Percentiles rank a stretch among this genome's conserved stretches.
phyloP scores from a whole-genome alignment of 2,113 vertebrate genomes.

The Istiophorus platypterus region DNA sequence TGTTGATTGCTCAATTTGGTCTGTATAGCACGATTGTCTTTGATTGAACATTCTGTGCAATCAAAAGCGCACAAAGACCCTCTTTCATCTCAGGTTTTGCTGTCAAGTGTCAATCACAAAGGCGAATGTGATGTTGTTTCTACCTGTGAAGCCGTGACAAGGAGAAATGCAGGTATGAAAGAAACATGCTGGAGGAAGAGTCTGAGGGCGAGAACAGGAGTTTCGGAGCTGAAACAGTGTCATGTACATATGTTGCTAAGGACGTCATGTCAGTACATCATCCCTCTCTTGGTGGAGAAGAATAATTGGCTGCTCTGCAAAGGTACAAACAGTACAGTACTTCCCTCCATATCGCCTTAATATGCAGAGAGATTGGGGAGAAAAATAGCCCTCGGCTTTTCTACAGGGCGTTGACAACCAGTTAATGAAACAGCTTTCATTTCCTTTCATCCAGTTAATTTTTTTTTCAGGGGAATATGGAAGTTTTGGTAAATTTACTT shows the following conservation, averaged over 20 bases:
- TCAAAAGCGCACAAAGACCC: constrained; percentile 34
- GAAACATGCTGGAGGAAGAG: background rate
- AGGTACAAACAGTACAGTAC: constrained; percentile 44
- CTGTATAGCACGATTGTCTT: constrained; percentile 19
- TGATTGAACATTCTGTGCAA: constrained; percentile 35
- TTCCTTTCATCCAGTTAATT: constrained; percentile 56
- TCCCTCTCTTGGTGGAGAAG: constrained; percentile 21
- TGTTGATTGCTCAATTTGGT: constrained; percentile 29
- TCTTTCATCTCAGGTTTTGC: constrained; percentile 13
- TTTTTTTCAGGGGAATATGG: constrained; percentile 22
- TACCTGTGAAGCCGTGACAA: constrained; percentile 2
- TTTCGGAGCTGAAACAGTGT: background rate
- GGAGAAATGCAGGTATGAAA: constrained; percentile 13
- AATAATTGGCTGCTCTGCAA: constrained; percentile 42
- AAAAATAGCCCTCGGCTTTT: constrained; percentile 34
- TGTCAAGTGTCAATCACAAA: constrained; percentile 40
- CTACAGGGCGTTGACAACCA: constrained; percentile 40
- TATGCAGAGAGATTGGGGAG: constrained; percentile 30
- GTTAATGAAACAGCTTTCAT: constrained; percentile 67
- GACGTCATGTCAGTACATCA: constrained; percentile 37
- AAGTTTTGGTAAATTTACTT: constrained; percentile 33
- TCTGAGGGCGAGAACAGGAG: background rate
- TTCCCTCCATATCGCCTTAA: constrained; percentile 38
- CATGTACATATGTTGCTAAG: constrained; percentile 19
- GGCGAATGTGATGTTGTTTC: constrained; percentile 24